Percentiles rank a stretch among this genome's conserved stretches.
Evolutionary conservation across 2,113 vertebrate genomes (phyloP).

Genomic region (Buteo buteo): DNA sequence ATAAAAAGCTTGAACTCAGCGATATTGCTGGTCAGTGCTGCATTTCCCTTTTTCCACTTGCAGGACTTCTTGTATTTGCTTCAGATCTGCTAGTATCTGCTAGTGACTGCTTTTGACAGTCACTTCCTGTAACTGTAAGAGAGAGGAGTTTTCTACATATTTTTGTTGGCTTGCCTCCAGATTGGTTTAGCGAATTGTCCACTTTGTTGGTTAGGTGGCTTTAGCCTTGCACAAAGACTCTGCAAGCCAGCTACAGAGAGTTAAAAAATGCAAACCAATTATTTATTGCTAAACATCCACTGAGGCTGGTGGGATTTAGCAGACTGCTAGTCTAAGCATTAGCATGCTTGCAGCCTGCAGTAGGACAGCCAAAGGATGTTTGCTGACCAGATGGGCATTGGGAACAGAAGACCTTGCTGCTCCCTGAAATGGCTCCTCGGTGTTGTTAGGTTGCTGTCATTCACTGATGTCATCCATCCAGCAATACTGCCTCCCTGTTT

Average conservation of each 20-base stretch:
- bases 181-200: neutral
- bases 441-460: neutral
- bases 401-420: neutral
- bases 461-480: neutral
- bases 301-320: neutral
- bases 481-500: neutral
- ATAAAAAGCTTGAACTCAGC: neutral
- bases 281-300: neutral
- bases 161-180: neutral
- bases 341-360: neutral
- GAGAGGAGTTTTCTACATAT: neutral
- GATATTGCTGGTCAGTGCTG: neutral
- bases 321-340: neutral
- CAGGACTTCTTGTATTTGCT: neutral
- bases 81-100: neutral
- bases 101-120: neutral
- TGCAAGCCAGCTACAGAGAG: neutral
- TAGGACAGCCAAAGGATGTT: neutral
- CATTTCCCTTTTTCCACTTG: neutral
- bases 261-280: neutral
- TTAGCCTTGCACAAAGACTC: neutral
- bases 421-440: neutral
- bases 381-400: neutral
- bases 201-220: neutral
- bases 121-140: neutral